Conservation (phyloP, 1,140 invertebrate genomes). For the Drosophila sp. region DNA sequence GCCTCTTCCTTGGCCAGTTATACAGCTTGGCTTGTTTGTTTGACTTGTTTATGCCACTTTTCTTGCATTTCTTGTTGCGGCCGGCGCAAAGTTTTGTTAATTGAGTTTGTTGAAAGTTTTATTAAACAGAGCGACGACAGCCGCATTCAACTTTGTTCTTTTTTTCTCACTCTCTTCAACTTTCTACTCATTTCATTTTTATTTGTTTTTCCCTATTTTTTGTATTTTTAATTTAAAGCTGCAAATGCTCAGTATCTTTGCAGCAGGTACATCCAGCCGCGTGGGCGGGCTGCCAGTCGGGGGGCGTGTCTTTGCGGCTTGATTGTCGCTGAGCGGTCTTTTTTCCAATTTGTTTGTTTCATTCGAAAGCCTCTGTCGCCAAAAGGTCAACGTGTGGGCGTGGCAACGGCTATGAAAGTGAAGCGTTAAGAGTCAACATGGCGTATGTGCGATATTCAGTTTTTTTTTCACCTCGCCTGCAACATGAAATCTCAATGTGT, state of each 20-base stretch:
- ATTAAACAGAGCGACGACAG: conserved; percentile 78
- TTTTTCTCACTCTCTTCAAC: conserved; percentile 33
- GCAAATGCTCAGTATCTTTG: conserved; percentile 47
- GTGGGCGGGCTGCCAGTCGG: conserved; percentile 20
- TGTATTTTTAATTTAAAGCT: conserved; percentile 61
- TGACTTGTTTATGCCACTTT: conserved; percentile 82
- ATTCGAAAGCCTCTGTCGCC: conserved; percentile 3
- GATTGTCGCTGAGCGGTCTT: conserved; percentile 26
- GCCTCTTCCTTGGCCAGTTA: conserved; percentile 12
- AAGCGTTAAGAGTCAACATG: conserved; percentile 40
- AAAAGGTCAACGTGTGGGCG: conserved; percentile 41
- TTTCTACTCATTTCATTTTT: conserved; percentile 20
- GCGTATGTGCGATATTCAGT: conserved; percentile 40
- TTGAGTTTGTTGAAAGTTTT: conserved; percentile 83
- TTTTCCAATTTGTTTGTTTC: conserved; percentile 26
- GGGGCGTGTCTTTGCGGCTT: conserved; percentile 36
- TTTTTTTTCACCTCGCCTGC: neutral
- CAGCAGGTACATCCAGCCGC: conserved; percentile 34
- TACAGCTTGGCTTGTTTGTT: conserved; percentile 64
- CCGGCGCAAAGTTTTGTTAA: conserved; percentile 79
- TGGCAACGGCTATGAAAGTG: conserved; percentile 16
- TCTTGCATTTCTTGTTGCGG: conserved; percentile 79
- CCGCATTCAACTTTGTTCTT: conserved; percentile 67
- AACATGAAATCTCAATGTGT: neutral
- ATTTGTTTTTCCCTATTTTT: conserved; percentile 23